Evolutionary conservation across 2,113 vertebrate species (phyloP), one percentile per base, ranked within the genome.

Genomic region (Zapus hudsonius): DNA sequence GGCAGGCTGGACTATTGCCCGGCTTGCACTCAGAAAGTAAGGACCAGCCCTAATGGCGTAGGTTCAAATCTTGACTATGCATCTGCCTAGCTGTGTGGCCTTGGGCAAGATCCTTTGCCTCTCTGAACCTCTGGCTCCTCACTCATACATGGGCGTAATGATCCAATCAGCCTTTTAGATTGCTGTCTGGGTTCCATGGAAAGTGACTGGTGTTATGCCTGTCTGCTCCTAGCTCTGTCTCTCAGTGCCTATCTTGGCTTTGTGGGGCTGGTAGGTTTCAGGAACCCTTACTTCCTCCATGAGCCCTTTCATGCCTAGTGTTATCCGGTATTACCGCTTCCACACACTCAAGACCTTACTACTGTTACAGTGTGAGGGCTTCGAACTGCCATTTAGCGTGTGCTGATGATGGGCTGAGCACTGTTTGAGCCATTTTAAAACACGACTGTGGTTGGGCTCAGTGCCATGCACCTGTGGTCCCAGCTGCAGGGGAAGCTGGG

Each of bases 1-100:
- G 96, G 93, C 96, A 95, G 93, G 64, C 96, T 97, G 96, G 96
- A 91, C 64, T 90, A 10, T 3, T 93, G 92, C 96, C 96, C 87
- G 57, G 82, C 90, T 87, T 82, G 44, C n/a, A 84, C 78, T 75
- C 1, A 5, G 92, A 82, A 70, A 81, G 78, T 42, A 36, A 82
- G 55, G 64, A 76, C 91, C 44, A n/a, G 73, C 85, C 78, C 84
- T 90, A 92, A 69, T 29, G 13, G 67, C n/a, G 33, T 91, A 66
- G 74, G 96, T 93, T 96, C 95, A 78, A 86, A 61, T 89, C 82
- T 59, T 76, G 40, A 25, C 76, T 40, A 59, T 59, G 61, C 31
- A 27, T 78, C 87, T 92, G 94, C 36, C 55, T 93, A 38, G 89
- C 94, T 95, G 89, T 92, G 95, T 72, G 84, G 38, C 52, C 78